Base-by-base conservation (phyloP, 1,140 invertebrate species). In the Meloidogyne exigua region DNA sequence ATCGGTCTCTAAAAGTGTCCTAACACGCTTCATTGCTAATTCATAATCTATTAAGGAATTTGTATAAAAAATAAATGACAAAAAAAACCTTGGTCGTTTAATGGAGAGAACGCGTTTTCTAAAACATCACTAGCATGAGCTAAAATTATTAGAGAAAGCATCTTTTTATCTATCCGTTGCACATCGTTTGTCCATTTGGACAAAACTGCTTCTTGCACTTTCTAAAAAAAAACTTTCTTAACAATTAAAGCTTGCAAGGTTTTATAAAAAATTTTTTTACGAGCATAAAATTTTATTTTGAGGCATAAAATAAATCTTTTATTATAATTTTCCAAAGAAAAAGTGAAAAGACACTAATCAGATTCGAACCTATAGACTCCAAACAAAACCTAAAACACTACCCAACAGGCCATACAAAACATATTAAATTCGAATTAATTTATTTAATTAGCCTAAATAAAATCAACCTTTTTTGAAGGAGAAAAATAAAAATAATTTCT, bases 41-140 rank as follows among this genome's bases (percentile, higher is more conserved):
- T 99, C 96, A 88, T 99, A 99, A 88, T 99, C 96, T 85, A 98
- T 15, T 57, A 5, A 4, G 2, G 5, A 11, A 11, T 15, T 25
- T 79, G 39, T 13, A 21, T 5, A 69, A 57, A 25, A 9, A 69
- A 69, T 32, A 32, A 32, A 3, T 3, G 28, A 32, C 18, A 32
- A 0, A 39, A 39, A 69, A 71, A 57, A 71, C 71, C 85, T 74
- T 88, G 79, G 75, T 87, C 87, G 49, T 72, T 96, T 2, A 99
- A 90, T 1, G 96, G 95, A 25, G 94, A 95, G 90, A 99, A 99
- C n/a, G 97, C 97, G 89, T 99, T 99, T 90, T 99, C 97, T 7
- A 99, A 90, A 18, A 99, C 96, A 89, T 99, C 96, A 67, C 95
- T 96, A 18, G 95, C 94, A 89, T 99, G 95, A 25, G 96, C 95